A percentile compares a stretch with the other conserved stretches of the same genome.
Evolutionary conservation across 2,888 invertebrate species (phyloP).

Genomic region (Temnothorax unifasciatus): DNA sequence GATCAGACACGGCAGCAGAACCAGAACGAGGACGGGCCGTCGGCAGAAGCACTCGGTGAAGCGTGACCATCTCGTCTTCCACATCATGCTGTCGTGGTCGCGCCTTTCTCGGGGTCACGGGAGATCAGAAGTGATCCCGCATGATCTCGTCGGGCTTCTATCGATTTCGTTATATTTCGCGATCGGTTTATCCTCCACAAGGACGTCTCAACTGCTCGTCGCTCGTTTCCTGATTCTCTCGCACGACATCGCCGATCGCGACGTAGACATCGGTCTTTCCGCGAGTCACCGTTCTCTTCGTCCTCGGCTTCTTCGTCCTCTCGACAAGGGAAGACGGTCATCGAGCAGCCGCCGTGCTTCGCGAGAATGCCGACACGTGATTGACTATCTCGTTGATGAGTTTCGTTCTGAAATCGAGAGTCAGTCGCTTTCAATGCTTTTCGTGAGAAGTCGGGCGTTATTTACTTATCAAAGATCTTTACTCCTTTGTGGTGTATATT

Average conservation of each 20-base stretch:
- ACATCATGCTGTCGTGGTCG: conserved; percentile 42
- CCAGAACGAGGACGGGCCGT: conserved; percentile 77
- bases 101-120: neutral
- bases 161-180: conserved; percentile 6
- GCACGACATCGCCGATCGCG: conserved; percentile 24
- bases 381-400: neutral
- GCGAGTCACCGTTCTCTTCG: conserved; percentile 24
- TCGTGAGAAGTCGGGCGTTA: neutral
- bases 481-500: neutral
- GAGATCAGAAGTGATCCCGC: conserved; percentile 13
- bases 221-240: neutral
- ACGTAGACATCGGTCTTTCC: conserved; percentile 20
- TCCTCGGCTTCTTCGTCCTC: conserved; percentile 42
- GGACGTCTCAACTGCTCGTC: conserved; percentile 26
- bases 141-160: neutral
- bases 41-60: conserved; percentile 78
- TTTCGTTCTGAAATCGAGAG: conserved; percentile 28
- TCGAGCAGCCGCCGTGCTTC: conserved; percentile 36
- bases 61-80: conserved; percentile 54
- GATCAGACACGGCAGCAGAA: conserved; percentile 79
- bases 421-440: neutral
- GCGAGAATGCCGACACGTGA: neutral
- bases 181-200: conserved; percentile 13
- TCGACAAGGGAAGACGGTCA: conserved; percentile 28
- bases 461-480: neutral